Base-by-base conservation (phyloP, 2,888 invertebrate genomes). In the Napeogenes sylphis region DNA sequence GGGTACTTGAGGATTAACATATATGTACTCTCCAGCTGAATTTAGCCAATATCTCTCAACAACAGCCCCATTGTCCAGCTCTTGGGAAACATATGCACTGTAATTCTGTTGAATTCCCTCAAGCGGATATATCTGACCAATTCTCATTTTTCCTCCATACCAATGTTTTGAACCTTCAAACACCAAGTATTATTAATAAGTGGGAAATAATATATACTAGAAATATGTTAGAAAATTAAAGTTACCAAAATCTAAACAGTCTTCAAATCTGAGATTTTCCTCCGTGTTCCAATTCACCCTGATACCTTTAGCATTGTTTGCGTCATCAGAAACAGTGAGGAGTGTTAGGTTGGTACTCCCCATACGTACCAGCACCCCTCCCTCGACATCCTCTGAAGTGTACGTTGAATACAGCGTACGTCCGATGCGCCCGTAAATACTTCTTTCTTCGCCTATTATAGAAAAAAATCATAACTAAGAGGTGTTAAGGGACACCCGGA, bases 11-110 rank as follows among this genome's bases (percentile, higher is more conserved):
- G 92, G 90, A 58, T 93, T 88, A 0, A 95, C 93, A 71, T 91
- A 92, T 46, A 95, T 82, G 69, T 93, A 94, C 63, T 92, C 91
- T 6, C 96, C 96, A 13, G 87, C 90, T 0, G 95, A 94, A 66
- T 93, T 94, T 13, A 96, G 85, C 95, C 96, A 94, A 74, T 94
- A 94, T 67, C 94, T 88, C 75, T 94, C 94, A 2, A 91, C 82
- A 0, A 93, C 89, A 0, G 92, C 93, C n/a, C 89, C 91, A 69
- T 91, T 92, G 64, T 92, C 88, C 0, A 70, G 46, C 74, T 92
- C 91, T 64, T 85, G 91, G 1, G 92, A 87, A 4, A 92, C 80
- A 70, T 92, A 93, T 0, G 93, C 83, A 21, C 91, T 83, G 66
- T 93, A 92, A 0, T 83, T 77, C 56, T 91, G 89, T 5, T 81